These are phyloP conservation scores for Acleris emargana DNA, from an alignment of 2,888 invertebrate genomes.

Conservation along the genomic window DNA sequence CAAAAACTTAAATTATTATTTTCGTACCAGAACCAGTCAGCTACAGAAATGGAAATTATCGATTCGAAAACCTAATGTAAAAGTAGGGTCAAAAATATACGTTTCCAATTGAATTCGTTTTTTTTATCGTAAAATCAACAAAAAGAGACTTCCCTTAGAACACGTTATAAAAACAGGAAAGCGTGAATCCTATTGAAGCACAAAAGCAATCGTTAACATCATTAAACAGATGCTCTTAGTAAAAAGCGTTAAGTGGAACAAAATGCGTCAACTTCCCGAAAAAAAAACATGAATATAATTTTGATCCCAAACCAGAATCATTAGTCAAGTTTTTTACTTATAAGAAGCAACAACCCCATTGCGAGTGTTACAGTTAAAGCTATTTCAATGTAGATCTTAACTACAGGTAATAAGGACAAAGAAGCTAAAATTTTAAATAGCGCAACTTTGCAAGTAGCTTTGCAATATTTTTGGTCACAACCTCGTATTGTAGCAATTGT, in stretches of 20 bases:
- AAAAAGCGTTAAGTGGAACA: constrained; percentile 81
- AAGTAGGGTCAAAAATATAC: neutral
- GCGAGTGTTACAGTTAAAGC: neutral
- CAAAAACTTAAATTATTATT: too few relatives aligned
- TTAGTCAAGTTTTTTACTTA: constrained; percentile 79
- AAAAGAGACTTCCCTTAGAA: constrained; percentile 9
- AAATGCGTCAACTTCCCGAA: constrained; percentile 64
- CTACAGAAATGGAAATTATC: too few relatives aligned
- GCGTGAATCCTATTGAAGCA: constrained; percentile 47
- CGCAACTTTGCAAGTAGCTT: constrained; percentile 35
- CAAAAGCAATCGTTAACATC: constrained; percentile 63
- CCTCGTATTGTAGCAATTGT: constrained; percentile 69
- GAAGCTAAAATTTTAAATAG: neutral
- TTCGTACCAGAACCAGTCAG: too few relatives aligned
- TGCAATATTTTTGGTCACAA: constrained; percentile 59
- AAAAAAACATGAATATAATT: constrained; percentile 75
- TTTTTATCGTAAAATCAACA: constrained; percentile 27
- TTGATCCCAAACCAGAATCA: constrained; percentile 81
- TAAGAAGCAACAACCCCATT: constrained; percentile 31
- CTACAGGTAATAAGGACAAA: constrained; percentile 38
- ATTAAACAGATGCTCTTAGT: constrained; percentile 75
- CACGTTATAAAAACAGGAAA: constrained; percentile 30
- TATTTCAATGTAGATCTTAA: constrained; percentile 48
- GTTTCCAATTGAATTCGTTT: neutral
- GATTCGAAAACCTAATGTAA: too few relatives aligned